Conservation (phyloP, 1,140 invertebrate species). For the Cheumatopsyche charites region DNA sequence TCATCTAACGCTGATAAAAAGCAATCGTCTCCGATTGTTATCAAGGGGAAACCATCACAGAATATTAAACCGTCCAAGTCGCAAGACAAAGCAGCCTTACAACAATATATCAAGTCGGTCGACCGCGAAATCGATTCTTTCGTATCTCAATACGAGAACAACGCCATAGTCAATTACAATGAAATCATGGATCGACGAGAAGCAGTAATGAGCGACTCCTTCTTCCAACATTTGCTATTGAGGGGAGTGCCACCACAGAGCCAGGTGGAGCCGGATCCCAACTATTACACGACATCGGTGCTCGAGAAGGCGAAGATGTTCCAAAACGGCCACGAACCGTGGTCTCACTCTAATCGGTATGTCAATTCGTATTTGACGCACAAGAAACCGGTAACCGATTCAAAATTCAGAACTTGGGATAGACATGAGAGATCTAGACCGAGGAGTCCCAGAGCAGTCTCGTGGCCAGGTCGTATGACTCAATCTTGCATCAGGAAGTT, state of each 20-base stretch:
- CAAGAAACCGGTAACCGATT: slow-evolving; percentile 73
- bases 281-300: slow-evolving; percentile 61
- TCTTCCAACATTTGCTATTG: slow-evolving; percentile 75
- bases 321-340: slow-evolving; percentile 61
- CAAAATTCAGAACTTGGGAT: slow-evolving; percentile 73
- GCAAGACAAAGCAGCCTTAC: slow-evolving; percentile 16
- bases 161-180: slow-evolving; percentile 53
- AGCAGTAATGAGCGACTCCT: slow-evolving; percentile 65
- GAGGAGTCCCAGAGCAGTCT: slow-evolving; percentile 55
- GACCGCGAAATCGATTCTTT: slow-evolving; percentile 47
- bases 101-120: slow-evolving; percentile 46
- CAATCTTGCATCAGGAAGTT: slow-evolving; percentile 51
- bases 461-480: slow-evolving; percentile 59
- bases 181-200: slow-evolving; percentile 64
- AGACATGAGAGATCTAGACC: slow-evolving; percentile 53
- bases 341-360: slow-evolving; percentile 58
- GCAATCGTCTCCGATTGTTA: slow-evolving; percentile 16
- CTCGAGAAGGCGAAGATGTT: slow-evolving; percentile 69
- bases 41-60: slow-evolving; percentile 17
- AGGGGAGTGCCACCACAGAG: slow-evolving; percentile 54
- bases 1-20: slow-evolving; percentile 24
- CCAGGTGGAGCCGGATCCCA: slow-evolving; percentile 38
- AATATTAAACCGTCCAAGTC: slow-evolving; percentile 23
- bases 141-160: slow-evolving; percentile 43
- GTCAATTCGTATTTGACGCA: slow-evolving; percentile 69